Base-by-base conservation (phyloP, 2,113 vertebrate genomes). In the Ceyx melanurus region DNA sequence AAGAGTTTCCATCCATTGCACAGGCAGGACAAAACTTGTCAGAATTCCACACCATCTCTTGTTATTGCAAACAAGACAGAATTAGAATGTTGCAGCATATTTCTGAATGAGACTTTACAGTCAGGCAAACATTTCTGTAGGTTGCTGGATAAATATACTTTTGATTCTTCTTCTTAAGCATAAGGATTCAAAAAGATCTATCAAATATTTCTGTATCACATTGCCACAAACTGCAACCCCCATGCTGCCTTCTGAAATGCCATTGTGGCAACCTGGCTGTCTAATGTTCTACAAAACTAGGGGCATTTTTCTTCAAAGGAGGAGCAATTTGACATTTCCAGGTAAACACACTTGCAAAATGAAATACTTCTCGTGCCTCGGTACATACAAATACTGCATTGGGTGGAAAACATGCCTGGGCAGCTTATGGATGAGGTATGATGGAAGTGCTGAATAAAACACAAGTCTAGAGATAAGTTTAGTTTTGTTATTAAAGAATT, bases 1-100 rank as follows among this genome's bases (percentile, higher is more conserved):
- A 70, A 71, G 73, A 66, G 40, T 62, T 92, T 76, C 64, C 42
- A 81, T 90, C 58, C 46, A 76, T 58, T 77, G 70, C 7, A 66
- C 0, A 0, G 89, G 81, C 95, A 92, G 71, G 92, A 93, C 50
- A 89, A 85, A 92, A 92, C 92, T 85, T 76, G 94, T 85, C 56
- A 40, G 45, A 91, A 92, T 89, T 93, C 92, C 87, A 91, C 1
- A 2, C 46, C 78, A 80, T 35, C 60, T 89, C 92, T 80, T 89
- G 37, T 35, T 88, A 79, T 57, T 48, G 72, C 83, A 81, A 57
- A 33, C 7, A 51, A 67, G 48, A 26, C 21, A 56, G 58, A 82
- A 72, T 82, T 51, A 81, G 65, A 94, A 93, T 11, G 20, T 8
- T 82, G 58, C 33, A 76, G 67, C 54, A 10, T 65, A 70, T 70